Conservation (phyloP, 2,113 vertebrate genomes). For the Montifringilla adamsi region DNA sequence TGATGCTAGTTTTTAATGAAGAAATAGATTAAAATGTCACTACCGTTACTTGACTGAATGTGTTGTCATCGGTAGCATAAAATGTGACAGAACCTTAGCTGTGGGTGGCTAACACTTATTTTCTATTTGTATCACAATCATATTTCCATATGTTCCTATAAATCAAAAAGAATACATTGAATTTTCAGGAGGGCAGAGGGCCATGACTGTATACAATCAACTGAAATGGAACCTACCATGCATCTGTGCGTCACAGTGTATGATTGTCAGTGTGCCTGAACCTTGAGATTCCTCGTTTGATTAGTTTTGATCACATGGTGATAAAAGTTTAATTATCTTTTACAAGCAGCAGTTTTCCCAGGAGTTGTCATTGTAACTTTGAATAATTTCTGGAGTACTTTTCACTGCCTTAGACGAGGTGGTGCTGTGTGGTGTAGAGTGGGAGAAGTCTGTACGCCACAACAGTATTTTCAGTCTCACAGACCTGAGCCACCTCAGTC, state of each 20-base stretch:
- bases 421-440: neutral
- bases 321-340: slow-evolving; percentile 30
- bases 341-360: slow-evolving; percentile 8
- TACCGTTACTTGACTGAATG: neutral
- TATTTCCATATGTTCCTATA: slow-evolving; percentile 16
- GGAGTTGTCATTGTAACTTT: neutral
- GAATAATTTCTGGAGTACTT: neutral
- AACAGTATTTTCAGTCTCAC: rapidly evolving
- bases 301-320: neutral
- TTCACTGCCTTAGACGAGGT: neutral
- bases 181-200: neutral
- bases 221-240: neutral
- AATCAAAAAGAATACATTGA: neutral
- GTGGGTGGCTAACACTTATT: slow-evolving; percentile 26
- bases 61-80: neutral
- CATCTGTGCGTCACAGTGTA: neutral
- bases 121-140: neutral
- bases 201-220: neutral
- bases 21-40: slow-evolving; percentile 23
- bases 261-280: neutral
- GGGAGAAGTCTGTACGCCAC: neutral
- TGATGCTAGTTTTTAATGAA: slow-evolving; percentile 4
- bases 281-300: neutral
- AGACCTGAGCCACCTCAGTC: neutral
- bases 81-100: slow-evolving; percentile 8